phyloP scores from a whole-genome alignment of 2,113 vertebrate genomes.

The Sebastes fasciatus region DNA sequence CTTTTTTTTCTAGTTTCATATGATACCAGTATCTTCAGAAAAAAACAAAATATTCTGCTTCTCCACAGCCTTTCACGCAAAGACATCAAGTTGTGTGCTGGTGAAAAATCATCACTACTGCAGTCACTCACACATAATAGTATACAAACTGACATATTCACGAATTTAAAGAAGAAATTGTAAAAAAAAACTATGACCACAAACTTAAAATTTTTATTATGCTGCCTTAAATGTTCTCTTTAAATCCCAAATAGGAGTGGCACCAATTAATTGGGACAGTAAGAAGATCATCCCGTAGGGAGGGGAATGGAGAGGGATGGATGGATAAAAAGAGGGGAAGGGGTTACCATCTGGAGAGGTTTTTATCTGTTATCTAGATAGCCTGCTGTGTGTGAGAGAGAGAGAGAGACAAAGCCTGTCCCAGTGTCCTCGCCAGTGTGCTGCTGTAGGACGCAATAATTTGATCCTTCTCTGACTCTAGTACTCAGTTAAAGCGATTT shows the following conservation, averaged over 20 bases:
- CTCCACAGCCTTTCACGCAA: neutral
- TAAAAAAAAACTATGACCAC: neutral
- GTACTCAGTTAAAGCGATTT: neutral
- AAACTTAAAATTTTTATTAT: neutral
- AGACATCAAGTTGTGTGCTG: neutral
- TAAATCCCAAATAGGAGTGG: constrained; percentile 17
- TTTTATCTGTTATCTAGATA: constrained; percentile 44
- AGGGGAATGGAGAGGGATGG: constrained; percentile 7
- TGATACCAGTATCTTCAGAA: too few species aligned
- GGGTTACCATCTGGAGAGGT: constrained; percentile 51
- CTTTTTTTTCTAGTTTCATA: too few species aligned
- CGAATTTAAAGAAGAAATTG: neutral
- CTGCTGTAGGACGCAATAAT: constrained; percentile 30
- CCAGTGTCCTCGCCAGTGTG: constrained; percentile 6
- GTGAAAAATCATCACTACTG: neutral
- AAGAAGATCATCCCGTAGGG: constrained; percentile 38
- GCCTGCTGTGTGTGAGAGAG: constrained; percentile 1
- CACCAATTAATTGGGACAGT: constrained; percentile 19
- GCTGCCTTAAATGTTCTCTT: neutral
- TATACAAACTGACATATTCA: neutral
- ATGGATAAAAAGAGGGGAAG: constrained; percentile 20
- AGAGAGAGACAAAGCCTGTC: constrained; percentile 17
- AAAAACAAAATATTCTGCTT: neutral
- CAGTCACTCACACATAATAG: neutral
- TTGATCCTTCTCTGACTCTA: constrained; percentile 26